A percentile compares a stretch with the other conserved stretches of the same genome.
phyloP scores from a whole-genome alignment of 2,113 vertebrate genomes.

The Tinamus guttatus region DNA sequence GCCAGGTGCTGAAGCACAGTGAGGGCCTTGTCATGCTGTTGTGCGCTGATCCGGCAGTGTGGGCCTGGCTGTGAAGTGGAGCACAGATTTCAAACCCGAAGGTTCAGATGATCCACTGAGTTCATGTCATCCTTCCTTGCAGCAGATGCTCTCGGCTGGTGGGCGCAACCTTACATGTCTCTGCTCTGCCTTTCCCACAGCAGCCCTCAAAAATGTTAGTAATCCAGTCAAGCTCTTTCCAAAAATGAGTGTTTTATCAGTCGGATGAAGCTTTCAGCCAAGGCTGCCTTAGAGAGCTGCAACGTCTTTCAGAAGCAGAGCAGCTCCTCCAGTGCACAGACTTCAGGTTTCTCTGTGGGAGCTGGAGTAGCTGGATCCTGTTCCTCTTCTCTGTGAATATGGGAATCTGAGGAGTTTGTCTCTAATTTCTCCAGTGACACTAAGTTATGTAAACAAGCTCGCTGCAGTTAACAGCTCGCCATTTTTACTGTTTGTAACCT shows the following conservation, averaged over 20 bases:
- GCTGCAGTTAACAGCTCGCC: background rate
- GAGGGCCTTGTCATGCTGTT: background rate
- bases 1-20: rapidly evolving
- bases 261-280: background rate
- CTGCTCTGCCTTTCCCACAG: background rate
- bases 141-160: rapidly evolving
- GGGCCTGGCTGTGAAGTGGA: background rate
- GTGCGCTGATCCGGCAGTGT: background rate
- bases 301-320: rapidly evolving
- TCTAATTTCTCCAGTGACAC: conserved; percentile 1
- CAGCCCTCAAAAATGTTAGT: background rate
- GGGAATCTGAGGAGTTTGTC: background rate
- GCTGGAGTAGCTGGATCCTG: background rate
- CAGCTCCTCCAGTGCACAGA: rapidly evolving
- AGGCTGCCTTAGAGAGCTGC: rapidly evolving
- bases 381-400: conserved; percentile 3
- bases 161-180: background rate
- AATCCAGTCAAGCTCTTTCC: background rate
- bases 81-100: background rate
- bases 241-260: background rate
- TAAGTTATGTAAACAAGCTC: background rate
- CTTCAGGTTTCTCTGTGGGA: background rate
- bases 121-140: background rate
- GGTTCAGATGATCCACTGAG: background rate
- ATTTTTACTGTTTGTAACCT: conserved; percentile 51